A percentile compares a stretch with the other conserved stretches of the same genome.
Evolutionary conservation across 2,888 invertebrate genomes (phyloP).

Genomic region (Exocentrus adspersus): DNA sequence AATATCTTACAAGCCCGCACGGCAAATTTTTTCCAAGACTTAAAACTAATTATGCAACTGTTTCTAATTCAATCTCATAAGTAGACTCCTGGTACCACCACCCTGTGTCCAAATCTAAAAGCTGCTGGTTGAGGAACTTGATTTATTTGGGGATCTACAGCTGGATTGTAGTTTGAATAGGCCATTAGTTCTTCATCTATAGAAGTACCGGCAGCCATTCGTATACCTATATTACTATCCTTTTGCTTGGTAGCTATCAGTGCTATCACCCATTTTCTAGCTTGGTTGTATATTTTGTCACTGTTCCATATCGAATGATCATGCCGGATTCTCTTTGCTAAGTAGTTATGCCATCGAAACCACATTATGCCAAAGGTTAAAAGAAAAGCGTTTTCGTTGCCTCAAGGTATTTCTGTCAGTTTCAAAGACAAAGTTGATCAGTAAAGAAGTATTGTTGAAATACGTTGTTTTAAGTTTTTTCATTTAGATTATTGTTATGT

Average conservation of each 20-base stretch:
- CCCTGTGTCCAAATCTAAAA: conserved; percentile 70
- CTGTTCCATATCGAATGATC: conserved; percentile 60
- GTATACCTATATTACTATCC: conserved; percentile 64
- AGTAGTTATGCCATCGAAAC: conserved; percentile 68
- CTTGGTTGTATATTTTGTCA: conserved; percentile 67
- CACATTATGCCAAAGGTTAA: conserved; percentile 67
- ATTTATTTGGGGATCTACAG: conserved; percentile 69
- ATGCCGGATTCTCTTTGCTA: conserved; percentile 60
- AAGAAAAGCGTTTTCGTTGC: conserved; percentile 68
- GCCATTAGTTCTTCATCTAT: conserved; percentile 45
- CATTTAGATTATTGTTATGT: too few species aligned
- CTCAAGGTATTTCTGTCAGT: conserved; percentile 66
- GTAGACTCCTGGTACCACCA: conserved; percentile 68
- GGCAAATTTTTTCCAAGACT: conserved; percentile 50
- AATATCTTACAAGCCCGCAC: conserved; percentile 67
- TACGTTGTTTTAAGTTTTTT: too few species aligned
- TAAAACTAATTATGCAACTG: conserved; percentile 54
- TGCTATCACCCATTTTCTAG: conserved; percentile 69
- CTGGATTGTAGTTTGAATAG: conserved; percentile 65
- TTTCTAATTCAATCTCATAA: conserved; percentile 62
- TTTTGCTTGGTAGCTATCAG: conserved; percentile 67
- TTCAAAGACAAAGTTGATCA: conserved; percentile 53
- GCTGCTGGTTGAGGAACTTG: conserved; percentile 72
- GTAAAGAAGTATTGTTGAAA: too few species aligned
- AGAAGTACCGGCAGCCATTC: conserved; percentile 66